Conservation (phyloP, 2,797 vertebrate species). For the Distichodus sexfasciatus region DNA sequence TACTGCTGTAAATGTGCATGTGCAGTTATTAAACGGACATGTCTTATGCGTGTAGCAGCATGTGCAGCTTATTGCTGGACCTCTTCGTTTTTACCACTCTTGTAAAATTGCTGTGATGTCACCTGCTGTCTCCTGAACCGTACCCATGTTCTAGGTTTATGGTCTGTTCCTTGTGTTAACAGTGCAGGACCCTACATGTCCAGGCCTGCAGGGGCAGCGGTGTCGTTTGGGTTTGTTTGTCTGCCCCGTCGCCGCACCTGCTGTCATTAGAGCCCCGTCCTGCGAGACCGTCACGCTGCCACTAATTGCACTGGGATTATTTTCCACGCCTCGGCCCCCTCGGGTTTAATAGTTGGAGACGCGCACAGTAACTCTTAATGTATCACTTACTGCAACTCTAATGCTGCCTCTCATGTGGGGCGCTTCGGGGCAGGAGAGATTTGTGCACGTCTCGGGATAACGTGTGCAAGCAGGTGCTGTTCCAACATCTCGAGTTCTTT, state of each 20-base stretch:
- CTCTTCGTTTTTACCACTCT: too few relatives aligned
- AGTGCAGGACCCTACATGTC: not conserved
- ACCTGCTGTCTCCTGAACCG: too few relatives aligned
- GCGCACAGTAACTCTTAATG: conserved; percentile 54
- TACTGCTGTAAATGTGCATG: too few relatives aligned
- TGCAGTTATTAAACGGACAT: too few relatives aligned
- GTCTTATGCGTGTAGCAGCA: too few relatives aligned
- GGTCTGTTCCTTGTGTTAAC: not conserved
- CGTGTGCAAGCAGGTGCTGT: too few relatives aligned
- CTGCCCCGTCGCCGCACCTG: conserved; percentile 19
- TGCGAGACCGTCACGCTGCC: conserved; percentile 33
- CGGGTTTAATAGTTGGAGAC: conserved; percentile 76
- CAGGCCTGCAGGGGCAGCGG: conserved; percentile 15
- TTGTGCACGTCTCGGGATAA: too few relatives aligned
- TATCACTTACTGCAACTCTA: conserved; percentile 13
- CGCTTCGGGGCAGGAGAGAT: conserved; percentile 18
- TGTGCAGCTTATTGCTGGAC: too few relatives aligned
- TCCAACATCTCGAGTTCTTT: not conserved
- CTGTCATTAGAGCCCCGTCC: conserved; percentile 35
- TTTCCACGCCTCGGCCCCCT: conserved; percentile 57
- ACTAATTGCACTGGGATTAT: conserved; percentile 78
- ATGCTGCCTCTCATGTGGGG: conserved; percentile 23
- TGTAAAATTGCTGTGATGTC: too few relatives aligned
- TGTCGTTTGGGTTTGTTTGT: conserved; percentile 41
- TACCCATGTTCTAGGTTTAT: too few relatives aligned